phyloP scores from a whole-genome alignment of 2,797 vertebrate genomes.

The Enteromius viviparus region DNA sequence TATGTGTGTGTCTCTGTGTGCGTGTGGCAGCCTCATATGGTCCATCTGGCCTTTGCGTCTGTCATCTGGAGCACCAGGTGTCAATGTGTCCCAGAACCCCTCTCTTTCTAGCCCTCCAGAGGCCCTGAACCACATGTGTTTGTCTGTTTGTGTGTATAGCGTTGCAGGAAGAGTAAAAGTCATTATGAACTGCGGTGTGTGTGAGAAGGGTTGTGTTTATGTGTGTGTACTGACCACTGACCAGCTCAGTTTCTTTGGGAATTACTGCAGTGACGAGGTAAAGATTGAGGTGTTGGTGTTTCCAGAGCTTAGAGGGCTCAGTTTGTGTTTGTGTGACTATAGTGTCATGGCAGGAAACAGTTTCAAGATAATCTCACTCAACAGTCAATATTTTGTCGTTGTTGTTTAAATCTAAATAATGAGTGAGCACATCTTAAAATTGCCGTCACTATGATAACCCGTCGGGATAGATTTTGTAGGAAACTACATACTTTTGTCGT shows the following conservation, averaged over 20 bases:
- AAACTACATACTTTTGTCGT: neutral
- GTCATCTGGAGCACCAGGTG: constrained; percentile 70
- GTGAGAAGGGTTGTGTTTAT: constrained; percentile 20
- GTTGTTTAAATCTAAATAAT: neutral
- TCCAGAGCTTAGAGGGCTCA: constrained; percentile 41
- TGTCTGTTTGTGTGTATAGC: constrained; percentile 39
- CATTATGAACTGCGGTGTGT: constrained; percentile 26
- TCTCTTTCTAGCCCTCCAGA: constrained; percentile 36
- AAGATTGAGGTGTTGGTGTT: constrained; percentile 28
- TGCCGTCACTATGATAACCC: neutral
- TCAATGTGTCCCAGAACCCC: constrained; percentile 62
- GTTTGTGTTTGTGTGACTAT: constrained; percentile 31
- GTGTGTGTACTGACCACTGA: constrained; percentile 45
- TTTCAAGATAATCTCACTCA: neutral
- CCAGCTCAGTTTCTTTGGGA: constrained; percentile 30
- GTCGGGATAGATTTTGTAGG: neutral
- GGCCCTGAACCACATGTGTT: constrained; percentile 30
- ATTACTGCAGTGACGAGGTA: constrained; percentile 19
- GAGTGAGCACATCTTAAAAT: neutral
- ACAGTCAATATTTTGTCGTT: neutral
- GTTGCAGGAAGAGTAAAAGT: constrained; percentile 7
- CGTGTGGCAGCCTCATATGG: constrained; percentile 52
- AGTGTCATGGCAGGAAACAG: neutral
- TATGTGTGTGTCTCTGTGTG: constrained; percentile 49
- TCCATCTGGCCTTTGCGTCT: constrained; percentile 66